Percentiles rank a stretch among this genome's conserved stretches.
These are phyloP conservation scores for Zaprionus gabonicus DNA, from an alignment of 1,140 invertebrate genomes.

Conservation along the genomic window DNA sequence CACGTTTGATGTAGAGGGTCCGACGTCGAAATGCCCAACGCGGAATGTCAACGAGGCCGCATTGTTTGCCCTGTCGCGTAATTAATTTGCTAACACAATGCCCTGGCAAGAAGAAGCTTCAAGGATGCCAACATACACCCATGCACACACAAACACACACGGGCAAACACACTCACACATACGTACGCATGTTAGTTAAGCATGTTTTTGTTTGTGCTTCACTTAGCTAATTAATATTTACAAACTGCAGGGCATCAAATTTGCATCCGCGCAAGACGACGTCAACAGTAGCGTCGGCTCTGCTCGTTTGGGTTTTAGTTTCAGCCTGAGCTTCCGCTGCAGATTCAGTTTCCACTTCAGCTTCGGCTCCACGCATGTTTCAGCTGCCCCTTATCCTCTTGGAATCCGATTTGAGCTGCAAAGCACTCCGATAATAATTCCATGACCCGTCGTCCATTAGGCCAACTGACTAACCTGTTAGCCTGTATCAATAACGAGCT, in stretches of 20 bases:
- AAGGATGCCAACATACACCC: constrained; percentile 23
- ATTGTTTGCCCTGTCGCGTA: constrained; percentile 63
- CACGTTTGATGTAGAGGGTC: not conserved
- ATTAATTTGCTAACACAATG: constrained; percentile 74
- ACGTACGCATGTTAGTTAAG: not conserved
- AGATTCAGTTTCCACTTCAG: not conserved
- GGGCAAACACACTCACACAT: not conserved
- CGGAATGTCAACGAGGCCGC: constrained; percentile 59
- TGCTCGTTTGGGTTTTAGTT: not conserved
- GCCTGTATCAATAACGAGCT: constrained; percentile 73
- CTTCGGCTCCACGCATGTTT: not conserved
- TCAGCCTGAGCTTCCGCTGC: not conserved
- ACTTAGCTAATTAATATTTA: constrained; percentile 77
- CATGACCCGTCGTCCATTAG: constrained; percentile 41
- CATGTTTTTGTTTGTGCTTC: constrained; percentile 52
- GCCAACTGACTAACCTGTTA: constrained; percentile 67
- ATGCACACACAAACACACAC: constrained; percentile 1
- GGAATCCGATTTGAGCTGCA: not conserved
- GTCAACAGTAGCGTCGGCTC: not conserved
- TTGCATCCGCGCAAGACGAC: constrained; percentile 21
- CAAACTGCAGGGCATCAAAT: constrained; percentile 42
- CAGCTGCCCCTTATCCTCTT: not conserved
- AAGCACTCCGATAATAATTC: not conserved
- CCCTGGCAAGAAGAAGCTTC: constrained; percentile 31
- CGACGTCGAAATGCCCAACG: constrained; percentile 18